A percentile compares a stretch with the other conserved stretches of the same genome.
phyloP scores from a whole-genome alignment of 2,888 invertebrate species.

The Tetranychus truncatus region DNA sequence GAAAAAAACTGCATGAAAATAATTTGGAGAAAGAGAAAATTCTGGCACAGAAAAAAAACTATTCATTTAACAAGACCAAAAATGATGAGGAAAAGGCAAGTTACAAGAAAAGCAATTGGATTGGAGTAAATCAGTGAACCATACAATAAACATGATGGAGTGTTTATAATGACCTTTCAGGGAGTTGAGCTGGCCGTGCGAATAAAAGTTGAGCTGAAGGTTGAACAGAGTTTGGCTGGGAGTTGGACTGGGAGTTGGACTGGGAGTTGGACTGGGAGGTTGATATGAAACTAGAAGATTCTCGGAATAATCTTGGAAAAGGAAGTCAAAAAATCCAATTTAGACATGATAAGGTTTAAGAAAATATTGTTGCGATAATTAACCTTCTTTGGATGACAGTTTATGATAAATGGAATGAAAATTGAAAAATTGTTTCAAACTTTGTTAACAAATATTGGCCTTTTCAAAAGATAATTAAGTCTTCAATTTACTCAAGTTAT shows the following conservation, averaged over 20 bases:
- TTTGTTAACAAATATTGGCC: not conserved
- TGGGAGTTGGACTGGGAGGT: not conserved
- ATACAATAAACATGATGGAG: not conserved
- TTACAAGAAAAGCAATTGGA: not conserved
- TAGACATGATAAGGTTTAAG: not conserved
- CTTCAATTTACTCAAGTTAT: too few relatives aligned
- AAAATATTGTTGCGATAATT: not conserved
- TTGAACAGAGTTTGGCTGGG: not conserved
- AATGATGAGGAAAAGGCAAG: not conserved
- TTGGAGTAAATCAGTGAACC: not conserved
- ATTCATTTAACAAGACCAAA: not conserved
- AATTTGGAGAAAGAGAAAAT: too few relatives aligned
- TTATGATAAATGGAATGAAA: not conserved
- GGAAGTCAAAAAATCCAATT: too few relatives aligned
- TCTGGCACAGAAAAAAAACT: too few relatives aligned
- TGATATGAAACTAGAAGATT: not conserved
- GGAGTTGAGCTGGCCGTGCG: not conserved
- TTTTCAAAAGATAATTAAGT: too few relatives aligned
- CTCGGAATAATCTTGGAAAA: not conserved
- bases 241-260: not conserved
- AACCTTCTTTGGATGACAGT: not conserved
- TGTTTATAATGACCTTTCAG: slow-evolving; percentile 1
- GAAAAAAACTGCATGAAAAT: too few relatives aligned
- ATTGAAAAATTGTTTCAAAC: not conserved
- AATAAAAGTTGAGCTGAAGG: not conserved